A percentile compares a stretch with the other conserved stretches of the same genome.
These are phyloP conservation scores for Syngnathus scovelli DNA, from an alignment of 2,113 vertebrate species.

Conservation along the genomic window DNA sequence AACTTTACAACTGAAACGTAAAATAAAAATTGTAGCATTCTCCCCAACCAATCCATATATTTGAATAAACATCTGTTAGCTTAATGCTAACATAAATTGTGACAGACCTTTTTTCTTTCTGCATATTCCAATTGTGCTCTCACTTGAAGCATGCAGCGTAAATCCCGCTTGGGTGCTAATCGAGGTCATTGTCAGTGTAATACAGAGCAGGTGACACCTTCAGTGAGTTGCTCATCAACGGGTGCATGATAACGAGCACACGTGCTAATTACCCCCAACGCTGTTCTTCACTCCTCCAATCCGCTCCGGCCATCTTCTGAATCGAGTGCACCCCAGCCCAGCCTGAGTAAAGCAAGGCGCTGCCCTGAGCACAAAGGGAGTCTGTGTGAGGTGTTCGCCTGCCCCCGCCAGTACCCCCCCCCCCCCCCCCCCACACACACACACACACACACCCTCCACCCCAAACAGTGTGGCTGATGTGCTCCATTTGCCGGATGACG, in stretches of 20 bases:
- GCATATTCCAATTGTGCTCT: background rate
- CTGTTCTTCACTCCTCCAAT: constrained; percentile 23
- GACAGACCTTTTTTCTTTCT: background rate
- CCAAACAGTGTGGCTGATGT: constrained; percentile 76
- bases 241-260: constrained; percentile 79
- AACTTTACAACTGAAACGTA: background rate
- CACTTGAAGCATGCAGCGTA: background rate
- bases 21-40: background rate
- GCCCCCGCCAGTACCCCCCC: constrained; percentile 19
- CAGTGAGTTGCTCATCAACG: constrained; percentile 77
- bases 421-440: constrained; percentile 1
- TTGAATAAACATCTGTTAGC: background rate
- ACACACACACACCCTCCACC: background rate
- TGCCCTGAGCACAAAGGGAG: constrained; percentile 83
- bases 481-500: constrained; percentile 94
- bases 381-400: constrained; percentile 77
- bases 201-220: constrained; percentile 82
- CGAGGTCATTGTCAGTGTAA: constrained; percentile 75
- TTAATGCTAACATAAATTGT: background rate
- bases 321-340: constrained; percentile 25
- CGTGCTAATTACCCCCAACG: constrained; percentile 77
- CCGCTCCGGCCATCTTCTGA: constrained; percentile 36
- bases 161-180: constrained; percentile 64
- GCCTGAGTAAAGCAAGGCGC: constrained; percentile 72
- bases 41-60: too few relatives aligned